Conservation (phyloP, 2,797 vertebrate genomes). For the Borostomias antarcticus region DNA sequence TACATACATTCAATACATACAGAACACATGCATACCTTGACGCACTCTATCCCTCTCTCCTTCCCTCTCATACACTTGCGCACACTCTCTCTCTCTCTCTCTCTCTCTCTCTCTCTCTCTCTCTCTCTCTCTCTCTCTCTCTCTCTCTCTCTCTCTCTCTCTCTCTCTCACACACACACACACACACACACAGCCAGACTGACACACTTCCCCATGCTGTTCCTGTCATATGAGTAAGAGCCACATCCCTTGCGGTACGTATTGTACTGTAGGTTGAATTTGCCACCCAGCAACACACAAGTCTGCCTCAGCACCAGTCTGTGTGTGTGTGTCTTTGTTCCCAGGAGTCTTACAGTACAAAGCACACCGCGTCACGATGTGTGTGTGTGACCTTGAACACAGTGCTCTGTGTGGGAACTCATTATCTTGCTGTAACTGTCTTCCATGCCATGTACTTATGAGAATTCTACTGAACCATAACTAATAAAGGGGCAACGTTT, state of each 20-base stretch:
- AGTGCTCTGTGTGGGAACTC: not conserved
- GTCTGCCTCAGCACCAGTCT: not conserved
- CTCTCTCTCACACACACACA: conserved; percentile 3
- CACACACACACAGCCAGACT: not conserved
- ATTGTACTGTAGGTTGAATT: not conserved
- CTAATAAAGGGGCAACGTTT: too few relatives aligned
- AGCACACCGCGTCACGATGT: not conserved
- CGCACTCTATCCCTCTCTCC: too few relatives aligned
- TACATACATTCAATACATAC: too few relatives aligned
- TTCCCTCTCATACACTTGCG: too few relatives aligned
- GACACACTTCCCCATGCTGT: not conserved
- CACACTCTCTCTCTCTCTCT: too few relatives aligned
- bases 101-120: too few relatives aligned
- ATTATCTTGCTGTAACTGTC: too few relatives aligned
- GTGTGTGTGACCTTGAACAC: not conserved
- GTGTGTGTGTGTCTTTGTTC: not conserved
- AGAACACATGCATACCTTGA: too few relatives aligned
- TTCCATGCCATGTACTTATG: too few relatives aligned
- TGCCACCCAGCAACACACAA: not conserved
- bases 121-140: too few relatives aligned
- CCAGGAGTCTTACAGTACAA: not conserved
- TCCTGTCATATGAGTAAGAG: conserved; percentile 10
- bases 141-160: too few relatives aligned
- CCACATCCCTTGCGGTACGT: not conserved
- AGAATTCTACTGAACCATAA: too few relatives aligned